Percentiles rank a stretch among this genome's conserved stretches.
Conservation (phyloP, 2,888 invertebrate genomes). For the Latheticus oryzae region DNA sequence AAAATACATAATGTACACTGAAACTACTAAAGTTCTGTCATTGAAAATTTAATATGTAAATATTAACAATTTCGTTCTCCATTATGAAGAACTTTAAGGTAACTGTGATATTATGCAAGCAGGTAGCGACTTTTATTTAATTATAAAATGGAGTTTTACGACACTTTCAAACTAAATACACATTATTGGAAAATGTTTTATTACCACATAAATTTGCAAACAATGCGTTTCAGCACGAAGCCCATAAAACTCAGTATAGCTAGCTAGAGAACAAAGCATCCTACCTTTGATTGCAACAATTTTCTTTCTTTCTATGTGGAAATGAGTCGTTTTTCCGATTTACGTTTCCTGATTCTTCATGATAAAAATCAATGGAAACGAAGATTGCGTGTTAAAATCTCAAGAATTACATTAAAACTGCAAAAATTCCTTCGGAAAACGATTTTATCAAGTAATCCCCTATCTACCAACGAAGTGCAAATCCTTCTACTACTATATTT, state of each 20-base stretch:
- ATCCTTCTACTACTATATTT: background rate
- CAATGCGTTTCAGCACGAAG: constrained; percentile 34
- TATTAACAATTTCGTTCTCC: constrained; percentile 20
- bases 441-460: constrained; percentile 14
- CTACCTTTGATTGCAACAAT: constrained; percentile 5
- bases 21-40: background rate
- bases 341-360: constrained; percentile 11
- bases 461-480: constrained; percentile 2
- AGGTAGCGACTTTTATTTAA: constrained; percentile 36
- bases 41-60: constrained; percentile 34
- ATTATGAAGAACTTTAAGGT: constrained; percentile 29
- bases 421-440: constrained; percentile 10
- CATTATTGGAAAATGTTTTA: constrained; percentile 44
- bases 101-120: constrained; percentile 25
- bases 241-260: constrained; percentile 28
- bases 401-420: constrained; percentile 17
- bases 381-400: constrained; percentile 13
- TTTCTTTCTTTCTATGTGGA: constrained; percentile 1
- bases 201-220: constrained; percentile 39
- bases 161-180: constrained; percentile 37
- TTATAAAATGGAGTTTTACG: constrained; percentile 42
- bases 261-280: constrained; percentile 16
- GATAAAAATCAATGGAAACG: constrained; percentile 11
- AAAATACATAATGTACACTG: constrained; percentile 21
- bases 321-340: constrained; percentile 11